Evolutionary conservation across 2,797 vertebrate species (phyloP).

Genomic region (Malacoraja senta): DNA sequence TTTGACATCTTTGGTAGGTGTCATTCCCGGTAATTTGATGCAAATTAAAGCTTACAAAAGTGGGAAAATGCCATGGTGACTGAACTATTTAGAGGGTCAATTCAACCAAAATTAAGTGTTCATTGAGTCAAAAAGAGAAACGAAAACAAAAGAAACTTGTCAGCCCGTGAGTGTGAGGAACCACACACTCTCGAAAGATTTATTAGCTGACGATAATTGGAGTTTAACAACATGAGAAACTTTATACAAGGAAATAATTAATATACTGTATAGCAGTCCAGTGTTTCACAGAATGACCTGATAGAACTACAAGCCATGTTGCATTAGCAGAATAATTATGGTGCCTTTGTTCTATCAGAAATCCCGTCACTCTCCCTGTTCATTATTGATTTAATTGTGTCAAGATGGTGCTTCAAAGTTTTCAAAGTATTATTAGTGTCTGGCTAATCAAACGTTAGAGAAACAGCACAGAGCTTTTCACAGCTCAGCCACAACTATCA

Average conservation of each 20-base stretch:
- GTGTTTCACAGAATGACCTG: constrained; percentile 7
- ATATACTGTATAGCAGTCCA: neutral
- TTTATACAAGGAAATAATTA: neutral
- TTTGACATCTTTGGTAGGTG: constrained; percentile 16
- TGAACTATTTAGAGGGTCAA: neutral
- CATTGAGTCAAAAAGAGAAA: constrained; percentile 15
- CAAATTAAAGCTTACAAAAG: constrained; percentile 8
- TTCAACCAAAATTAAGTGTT: neutral
- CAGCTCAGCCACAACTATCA: neutral
- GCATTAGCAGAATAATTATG: constrained; percentile 25
- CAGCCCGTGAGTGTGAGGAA: neutral
- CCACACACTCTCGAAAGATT: neutral
- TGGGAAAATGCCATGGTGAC: neutral
- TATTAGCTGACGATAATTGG: constrained; percentile 2
- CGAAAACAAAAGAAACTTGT: constrained; percentile 15
- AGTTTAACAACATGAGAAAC: neutral
- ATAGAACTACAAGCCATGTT: neutral
- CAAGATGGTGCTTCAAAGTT: constrained; percentile 27
- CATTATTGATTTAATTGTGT: constrained; percentile 34
- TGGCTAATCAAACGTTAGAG: constrained; percentile 22
- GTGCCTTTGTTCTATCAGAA: constrained; percentile 4
- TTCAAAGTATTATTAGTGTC: neutral
- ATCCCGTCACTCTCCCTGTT: constrained; percentile 1
- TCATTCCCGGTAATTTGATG: constrained; percentile 21
- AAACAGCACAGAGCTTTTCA: neutral